Conservation (phyloP, 64 coral and sea anemone genomes). For the Actinia tenebrosa region DNA sequence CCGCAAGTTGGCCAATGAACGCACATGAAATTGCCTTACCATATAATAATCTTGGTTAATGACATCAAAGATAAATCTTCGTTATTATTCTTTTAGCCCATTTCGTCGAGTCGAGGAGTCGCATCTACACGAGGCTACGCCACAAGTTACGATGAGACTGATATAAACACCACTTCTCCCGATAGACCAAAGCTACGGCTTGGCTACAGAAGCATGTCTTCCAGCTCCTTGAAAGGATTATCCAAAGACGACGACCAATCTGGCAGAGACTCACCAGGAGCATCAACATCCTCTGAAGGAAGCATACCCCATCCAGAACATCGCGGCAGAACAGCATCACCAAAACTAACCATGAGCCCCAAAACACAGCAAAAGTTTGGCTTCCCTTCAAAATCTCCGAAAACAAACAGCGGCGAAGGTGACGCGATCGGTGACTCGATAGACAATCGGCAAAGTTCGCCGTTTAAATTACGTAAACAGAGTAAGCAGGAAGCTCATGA, state of each 20-base stretch:
- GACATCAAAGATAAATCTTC: background rate
- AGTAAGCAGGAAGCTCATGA: conserved; percentile 23
- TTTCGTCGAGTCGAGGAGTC: background rate
- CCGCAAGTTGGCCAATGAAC: too few species aligned
- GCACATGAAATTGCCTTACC: too few species aligned
- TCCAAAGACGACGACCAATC: conserved; percentile 10
- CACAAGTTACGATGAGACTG: conserved; percentile 24
- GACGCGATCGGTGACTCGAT: conserved; percentile 34
- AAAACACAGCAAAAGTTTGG: background rate
- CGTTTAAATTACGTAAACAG: background rate
- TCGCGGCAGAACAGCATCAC: conserved; percentile 1
- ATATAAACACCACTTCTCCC: background rate
- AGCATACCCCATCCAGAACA: conserved; percentile 9
- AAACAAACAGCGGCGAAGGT: conserved; percentile 26
- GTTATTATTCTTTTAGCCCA: background rate
- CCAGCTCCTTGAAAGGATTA: conserved; percentile 37
- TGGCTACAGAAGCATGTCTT: conserved; percentile 46
- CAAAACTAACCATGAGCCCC: conserved; percentile 3
- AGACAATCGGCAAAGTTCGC: conserved; percentile 37
- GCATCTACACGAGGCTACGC: background rate
- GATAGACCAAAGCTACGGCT: conserved; percentile 48
- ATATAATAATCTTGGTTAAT: too few species aligned
- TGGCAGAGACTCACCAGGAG: background rate
- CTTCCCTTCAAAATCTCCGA: conserved; percentile 5
- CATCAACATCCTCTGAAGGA: background rate